Evolutionary conservation across 1,140 invertebrate genomes (phyloP).

Genomic region (Probaryconus sp.): DNA sequence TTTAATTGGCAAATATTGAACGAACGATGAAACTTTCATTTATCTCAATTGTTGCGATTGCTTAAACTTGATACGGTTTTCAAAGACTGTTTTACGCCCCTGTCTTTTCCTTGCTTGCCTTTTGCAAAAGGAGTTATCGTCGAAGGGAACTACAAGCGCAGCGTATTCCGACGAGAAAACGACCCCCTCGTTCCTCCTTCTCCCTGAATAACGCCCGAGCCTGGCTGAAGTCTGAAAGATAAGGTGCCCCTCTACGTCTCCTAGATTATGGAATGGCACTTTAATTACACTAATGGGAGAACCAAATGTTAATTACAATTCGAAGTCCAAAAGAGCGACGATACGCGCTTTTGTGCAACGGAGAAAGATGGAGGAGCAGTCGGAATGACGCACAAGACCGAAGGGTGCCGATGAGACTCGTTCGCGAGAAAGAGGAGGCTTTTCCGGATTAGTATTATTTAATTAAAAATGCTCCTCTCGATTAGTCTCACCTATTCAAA

Average conservation of each 20-base stretch:
- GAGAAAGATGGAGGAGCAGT: slow-evolving; percentile 47
- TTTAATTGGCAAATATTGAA: slow-evolving; percentile 17
- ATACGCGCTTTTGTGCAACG: slow-evolving; percentile 71
- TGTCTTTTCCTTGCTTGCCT: slow-evolving; percentile 47
- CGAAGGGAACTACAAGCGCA: slow-evolving; percentile 69
- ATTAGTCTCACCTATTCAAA: slow-evolving; percentile 60
- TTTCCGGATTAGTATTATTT: slow-evolving; percentile 78
- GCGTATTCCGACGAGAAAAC: slow-evolving; percentile 70
- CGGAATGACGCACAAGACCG: slow-evolving; percentile 60
- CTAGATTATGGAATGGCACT: slow-evolving; percentile 82
- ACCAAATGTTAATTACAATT: slow-evolving; percentile 86
- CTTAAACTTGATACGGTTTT: slow-evolving; percentile 53
- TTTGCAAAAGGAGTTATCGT: slow-evolving; percentile 74
- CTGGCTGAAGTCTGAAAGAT: slow-evolving; percentile 78
- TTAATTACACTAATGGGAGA: slow-evolving; percentile 86
- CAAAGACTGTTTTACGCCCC: slow-evolving; percentile 51
- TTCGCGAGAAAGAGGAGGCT: slow-evolving; percentile 67
- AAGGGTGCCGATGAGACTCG: slow-evolving; percentile 75
- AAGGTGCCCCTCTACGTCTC: slow-evolving; percentile 76
- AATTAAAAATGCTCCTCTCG: slow-evolving; percentile 77
- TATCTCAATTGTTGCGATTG: slow-evolving; percentile 58
- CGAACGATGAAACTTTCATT: slow-evolving; percentile 50
- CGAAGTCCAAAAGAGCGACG: slow-evolving; percentile 82
- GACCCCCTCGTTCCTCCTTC: slow-evolving; percentile 60
- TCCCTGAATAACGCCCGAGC: slow-evolving; percentile 55